These are phyloP conservation scores for Aphelinus certus DNA, from an alignment of 1,140 invertebrate genomes.

Conservation along the genomic window DNA sequence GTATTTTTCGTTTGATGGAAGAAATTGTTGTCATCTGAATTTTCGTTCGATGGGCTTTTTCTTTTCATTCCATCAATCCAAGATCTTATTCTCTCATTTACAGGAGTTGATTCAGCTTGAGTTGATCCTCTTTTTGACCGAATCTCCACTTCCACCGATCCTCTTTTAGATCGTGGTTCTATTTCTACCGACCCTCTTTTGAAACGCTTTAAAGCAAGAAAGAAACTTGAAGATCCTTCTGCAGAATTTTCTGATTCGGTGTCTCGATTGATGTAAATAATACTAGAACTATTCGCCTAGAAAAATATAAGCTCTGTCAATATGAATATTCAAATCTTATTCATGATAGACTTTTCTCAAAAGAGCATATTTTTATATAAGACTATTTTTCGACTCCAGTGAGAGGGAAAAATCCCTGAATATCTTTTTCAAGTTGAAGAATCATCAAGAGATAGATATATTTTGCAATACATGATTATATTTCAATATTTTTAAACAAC, in stretches of 20 bases:
- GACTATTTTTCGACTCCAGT: no score
- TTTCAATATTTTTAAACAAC: neutral
- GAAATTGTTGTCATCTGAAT: slow-evolving; percentile 18
- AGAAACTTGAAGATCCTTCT: slow-evolving; percentile 40
- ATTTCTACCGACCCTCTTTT: slow-evolving; percentile 38
- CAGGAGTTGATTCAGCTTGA: slow-evolving; percentile 4
- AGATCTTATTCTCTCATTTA: slow-evolving; percentile 28
- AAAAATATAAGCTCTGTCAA: slow-evolving; percentile 18
- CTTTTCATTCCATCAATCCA: slow-evolving; percentile 22
- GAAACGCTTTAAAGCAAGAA: slow-evolving; percentile 42
- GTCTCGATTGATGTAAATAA: slow-evolving; percentile 57
- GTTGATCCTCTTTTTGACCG: slow-evolving; percentile 44
- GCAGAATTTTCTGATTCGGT: slow-evolving; percentile 43
- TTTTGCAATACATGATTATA: neutral
- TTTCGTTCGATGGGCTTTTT: slow-evolving; percentile 17
- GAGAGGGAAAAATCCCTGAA: no score
- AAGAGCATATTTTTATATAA: no score
- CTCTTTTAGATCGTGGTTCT: no score
- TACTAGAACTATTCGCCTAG: slow-evolving; percentile 51
- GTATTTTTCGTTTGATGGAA: slow-evolving; percentile 32
- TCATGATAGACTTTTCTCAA: no score
- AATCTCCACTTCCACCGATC: no score
- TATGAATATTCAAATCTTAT: no score
- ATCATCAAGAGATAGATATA: no score
- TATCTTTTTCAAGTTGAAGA: no score